Percentiles rank a stretch among this genome's conserved stretches.
Evolutionary conservation across 2,888 invertebrate species (phyloP).

Genomic region (Patella depressa): DNA sequence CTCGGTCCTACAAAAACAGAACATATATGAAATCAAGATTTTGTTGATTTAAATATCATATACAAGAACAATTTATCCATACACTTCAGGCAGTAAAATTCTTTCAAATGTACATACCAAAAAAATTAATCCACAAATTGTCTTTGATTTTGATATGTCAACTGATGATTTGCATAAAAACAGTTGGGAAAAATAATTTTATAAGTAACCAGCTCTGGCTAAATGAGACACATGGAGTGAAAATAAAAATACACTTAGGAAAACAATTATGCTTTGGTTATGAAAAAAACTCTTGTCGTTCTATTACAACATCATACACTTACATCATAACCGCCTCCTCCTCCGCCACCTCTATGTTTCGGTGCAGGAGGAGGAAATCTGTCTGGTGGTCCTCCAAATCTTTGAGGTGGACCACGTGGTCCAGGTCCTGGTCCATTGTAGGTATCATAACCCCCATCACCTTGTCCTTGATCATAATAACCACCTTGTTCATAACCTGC

Average conservation of each 20-base stretch:
- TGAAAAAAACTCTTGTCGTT: no score
- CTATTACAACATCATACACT: neutral
- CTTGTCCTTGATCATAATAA: slow-evolving; percentile 28
- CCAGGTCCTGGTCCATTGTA: slow-evolving; percentile 26
- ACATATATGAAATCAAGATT: neutral
- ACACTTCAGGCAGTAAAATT: neutral
- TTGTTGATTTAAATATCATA: neutral
- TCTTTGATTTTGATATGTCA: neutral
- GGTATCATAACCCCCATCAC: slow-evolving; percentile 30
- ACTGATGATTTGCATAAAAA: neutral
- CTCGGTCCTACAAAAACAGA: slow-evolving; percentile 33
- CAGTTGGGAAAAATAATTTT: no score
- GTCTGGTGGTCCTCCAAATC: slow-evolving; percentile 37
- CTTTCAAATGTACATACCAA: neutral
- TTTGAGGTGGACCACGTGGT: slow-evolving; percentile 36
- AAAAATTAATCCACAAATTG: neutral
- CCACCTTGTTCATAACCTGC: slow-evolving; percentile 33
- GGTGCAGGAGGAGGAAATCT: slow-evolving; percentile 42
- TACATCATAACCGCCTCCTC: neutral
- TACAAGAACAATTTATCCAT: neutral
- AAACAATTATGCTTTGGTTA: neutral
- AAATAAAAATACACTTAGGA: neutral
- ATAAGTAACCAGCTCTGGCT: no score
- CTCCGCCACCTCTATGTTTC: slow-evolving; percentile 32
- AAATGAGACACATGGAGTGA: neutral